A percentile compares a stretch with the other conserved stretches of the same genome.
Evolutionary conservation across 2,113 vertebrate species (phyloP).

Genomic region (Eulacestoma nigropectus): DNA sequence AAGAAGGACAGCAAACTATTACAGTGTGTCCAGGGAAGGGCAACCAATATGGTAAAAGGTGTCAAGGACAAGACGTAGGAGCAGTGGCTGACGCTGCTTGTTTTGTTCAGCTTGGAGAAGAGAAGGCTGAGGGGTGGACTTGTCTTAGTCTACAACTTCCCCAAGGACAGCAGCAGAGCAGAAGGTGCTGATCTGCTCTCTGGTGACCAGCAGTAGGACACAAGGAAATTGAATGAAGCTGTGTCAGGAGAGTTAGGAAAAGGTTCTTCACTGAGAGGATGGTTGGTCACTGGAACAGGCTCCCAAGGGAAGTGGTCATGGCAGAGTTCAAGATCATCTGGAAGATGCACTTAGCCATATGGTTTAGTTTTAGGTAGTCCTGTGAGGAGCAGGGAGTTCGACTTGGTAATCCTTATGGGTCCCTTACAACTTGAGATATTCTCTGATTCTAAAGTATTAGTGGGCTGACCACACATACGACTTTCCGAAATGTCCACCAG

Average conservation of each 20-base stretch:
- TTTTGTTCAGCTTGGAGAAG: background rate
- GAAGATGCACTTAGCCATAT: background rate
- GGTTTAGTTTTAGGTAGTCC: background rate
- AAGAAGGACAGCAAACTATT: background rate
- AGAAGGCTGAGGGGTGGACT: background rate
- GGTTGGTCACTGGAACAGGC: background rate
- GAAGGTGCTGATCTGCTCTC: background rate
- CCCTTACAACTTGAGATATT: background rate
- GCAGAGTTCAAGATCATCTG: background rate
- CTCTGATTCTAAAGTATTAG: background rate
- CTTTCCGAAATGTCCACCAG: background rate
- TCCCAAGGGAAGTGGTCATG: background rate
- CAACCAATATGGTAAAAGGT: background rate
- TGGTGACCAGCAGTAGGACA: fast-evolving
- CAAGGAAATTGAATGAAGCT: background rate
- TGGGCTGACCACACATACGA: background rate
- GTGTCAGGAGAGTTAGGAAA: background rate
- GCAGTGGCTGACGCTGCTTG: background rate
- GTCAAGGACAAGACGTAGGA: fast-evolving
- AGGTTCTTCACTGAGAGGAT: background rate
- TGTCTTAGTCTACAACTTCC: background rate
- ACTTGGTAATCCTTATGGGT: background rate
- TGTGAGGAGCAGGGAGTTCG: background rate
- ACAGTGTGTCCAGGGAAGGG: background rate
- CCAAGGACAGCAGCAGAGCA: fast-evolving